Evolutionary conservation across 2,888 invertebrate species (phyloP), one percentile per base, ranked within the genome.

Genomic region (Calameuta pallipes): DNA sequence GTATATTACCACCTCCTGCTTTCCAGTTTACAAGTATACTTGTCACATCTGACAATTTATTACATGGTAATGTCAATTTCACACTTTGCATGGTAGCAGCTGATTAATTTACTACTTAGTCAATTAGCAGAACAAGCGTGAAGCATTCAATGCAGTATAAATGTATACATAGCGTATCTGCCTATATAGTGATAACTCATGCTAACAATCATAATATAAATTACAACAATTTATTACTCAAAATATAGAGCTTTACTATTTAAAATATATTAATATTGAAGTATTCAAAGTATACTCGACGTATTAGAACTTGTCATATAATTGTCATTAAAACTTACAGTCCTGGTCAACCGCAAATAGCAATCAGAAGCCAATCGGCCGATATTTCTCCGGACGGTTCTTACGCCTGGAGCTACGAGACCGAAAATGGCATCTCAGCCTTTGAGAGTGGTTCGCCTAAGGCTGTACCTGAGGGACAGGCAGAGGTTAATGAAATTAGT

Each of bases 371-470:
- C 76, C 90, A 90, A 78, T 80, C 81, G 1, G 85, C 85, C 37
- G 90, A 90, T 35, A 84, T 85, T 70, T 80, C 81, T n/a, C 90
- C 90, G 4, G 90, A 90, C 78, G 90, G 90, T 74, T 85, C 89
- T 76, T 90, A 90, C 76, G 82, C 77, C 6, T 91, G 82, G 83
- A 90, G 89, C 76, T 91, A 91, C 82, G 90, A 91, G 75, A 91
- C 91, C 37, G 91, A 89, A 23, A 91, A 91, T 80, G 91, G 91
- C 75, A 91, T 91, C 79, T 88, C 90, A 1, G 90, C 87, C 0
- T 84, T 86, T 0, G 90, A 90, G 81, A 87, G 78, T n/a, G 90
- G 90, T 79, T 85, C 85, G 30, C 87, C 90, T 1, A 89, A 89
- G 82, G 82, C 82, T 12, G 83, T 85, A 30, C 83, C 85, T 1